Base-by-base conservation (phyloP, 2,797 vertebrate species). In the Cyprinella venusta region DNA sequence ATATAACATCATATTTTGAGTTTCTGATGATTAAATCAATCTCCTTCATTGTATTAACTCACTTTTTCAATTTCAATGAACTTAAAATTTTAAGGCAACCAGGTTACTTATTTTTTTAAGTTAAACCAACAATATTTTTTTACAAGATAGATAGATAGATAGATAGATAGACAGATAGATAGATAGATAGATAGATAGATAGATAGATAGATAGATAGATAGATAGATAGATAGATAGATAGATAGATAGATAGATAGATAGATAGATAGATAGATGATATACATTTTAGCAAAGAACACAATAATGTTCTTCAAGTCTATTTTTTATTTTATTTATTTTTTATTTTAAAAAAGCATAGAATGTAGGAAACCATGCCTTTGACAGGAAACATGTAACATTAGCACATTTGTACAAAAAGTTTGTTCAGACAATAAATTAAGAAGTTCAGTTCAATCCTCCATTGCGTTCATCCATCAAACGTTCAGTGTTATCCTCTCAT, bases 301-400 rank as follows among this genome's bases (percentile, higher is more conserved):
- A 56, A 8, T 10, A 68, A 33, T 15, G 18, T 38, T 61, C 2
- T 63, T 64, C 21, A 78, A 26, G 52, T 77, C 69, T 80, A 8
- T 76, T 78, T 13, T 76, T 59, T 2, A 69, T 36, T 69, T 69
- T 7, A 13, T 61, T 81, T 52, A 30, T 30, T 30, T 36, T 5
- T 36, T 36, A 59, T 9, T 76, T 54, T 81, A 82, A 92, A 85
- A 16, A 90, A 90, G 90, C 7, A 59, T 36, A 33, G 15, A 63
- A 33, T 5, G 71, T 4, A 8, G 85, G 88, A 89, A 90, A 89
- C 68, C 68, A 65, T 81, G 82, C 38, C 15, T 18, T 74, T 36
- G 21, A 48, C 56, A 74, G 13, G 79, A n/a, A 33, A 33, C 30
- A 33, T 79, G 89, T 92, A 92, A 93, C 91, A 89, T 85, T 75